phyloP scores from a whole-genome alignment of 2,113 vertebrate genomes.

The Ageneiosus marmoratus region DNA sequence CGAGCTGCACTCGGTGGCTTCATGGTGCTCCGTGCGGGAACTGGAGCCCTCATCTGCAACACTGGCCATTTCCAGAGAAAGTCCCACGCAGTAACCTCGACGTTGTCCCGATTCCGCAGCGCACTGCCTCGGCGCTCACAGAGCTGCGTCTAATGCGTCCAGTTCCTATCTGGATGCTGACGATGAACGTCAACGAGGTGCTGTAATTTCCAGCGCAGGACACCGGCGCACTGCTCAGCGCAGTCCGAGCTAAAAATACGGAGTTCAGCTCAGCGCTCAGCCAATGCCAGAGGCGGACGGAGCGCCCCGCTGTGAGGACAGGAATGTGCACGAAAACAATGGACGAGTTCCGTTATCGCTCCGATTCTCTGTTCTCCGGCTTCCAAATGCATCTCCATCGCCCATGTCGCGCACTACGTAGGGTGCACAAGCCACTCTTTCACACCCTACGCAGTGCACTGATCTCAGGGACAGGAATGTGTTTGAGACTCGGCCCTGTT shows the following conservation, averaged over 20 bases:
- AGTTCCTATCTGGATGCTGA: slow-evolving; percentile 2
- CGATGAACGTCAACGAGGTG: neutral
- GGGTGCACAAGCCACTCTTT: too few relatives aligned
- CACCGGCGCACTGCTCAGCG: neutral
- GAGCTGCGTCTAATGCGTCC: neutral
- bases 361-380: neutral
- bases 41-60: slow-evolving; percentile 66
- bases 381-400: neutral
- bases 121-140: neutral
- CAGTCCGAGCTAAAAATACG: slow-evolving; percentile 4
- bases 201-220: neutral
- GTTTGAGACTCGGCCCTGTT: neutral
- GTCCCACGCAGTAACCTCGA: neutral
- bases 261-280: slow-evolving; percentile 19
- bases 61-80: slow-evolving; percentile 76
- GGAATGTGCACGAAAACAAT: slow-evolving; percentile 50
- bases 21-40: slow-evolving; percentile 55
- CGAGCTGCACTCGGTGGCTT: slow-evolving; percentile 65
- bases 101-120: neutral
- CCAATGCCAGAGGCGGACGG: slow-evolving; percentile 25
- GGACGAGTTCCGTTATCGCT: slow-evolving; percentile 42
- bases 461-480: neutral
- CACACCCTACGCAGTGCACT: neutral
- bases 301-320: slow-evolving; percentile 23
- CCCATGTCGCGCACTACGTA: neutral